These are phyloP conservation scores for Drosophila parthenogenetica DNA, from an alignment of 2,888 invertebrate genomes.

Conservation along the genomic window DNA sequence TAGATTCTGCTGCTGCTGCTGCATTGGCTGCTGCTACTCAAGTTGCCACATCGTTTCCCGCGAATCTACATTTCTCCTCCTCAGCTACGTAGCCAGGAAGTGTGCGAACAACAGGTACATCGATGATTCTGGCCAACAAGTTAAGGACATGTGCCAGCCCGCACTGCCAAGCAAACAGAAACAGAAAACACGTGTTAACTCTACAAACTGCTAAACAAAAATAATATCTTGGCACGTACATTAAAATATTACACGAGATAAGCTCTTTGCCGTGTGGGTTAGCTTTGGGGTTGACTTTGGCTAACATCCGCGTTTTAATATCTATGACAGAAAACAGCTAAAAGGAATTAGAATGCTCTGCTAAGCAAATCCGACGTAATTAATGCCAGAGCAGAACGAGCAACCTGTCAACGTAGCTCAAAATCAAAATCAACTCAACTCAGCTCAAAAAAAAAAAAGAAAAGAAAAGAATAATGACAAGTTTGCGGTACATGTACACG, in stretches of 20 bases:
- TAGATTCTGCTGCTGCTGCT: constrained; percentile 30
- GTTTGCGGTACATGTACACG: constrained; percentile 42
- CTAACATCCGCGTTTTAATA: constrained; percentile 70
- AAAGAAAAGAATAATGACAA: constrained; percentile 54
- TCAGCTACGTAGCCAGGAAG: constrained; percentile 41
- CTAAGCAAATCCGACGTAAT: constrained; percentile 65
- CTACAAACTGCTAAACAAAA: constrained; percentile 41
- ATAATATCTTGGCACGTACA: constrained; percentile 73
- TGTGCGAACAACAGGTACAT: constrained; percentile 66
- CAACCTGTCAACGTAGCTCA: constrained; percentile 69
- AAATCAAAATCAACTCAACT: constrained; percentile 66
- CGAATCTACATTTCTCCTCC: constrained; percentile 73
- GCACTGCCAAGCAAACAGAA: constrained; percentile 44
- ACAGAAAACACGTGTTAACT: constrained; percentile 69
- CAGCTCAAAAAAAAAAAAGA: constrained; percentile 52
- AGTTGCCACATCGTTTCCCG: constrained; percentile 71
- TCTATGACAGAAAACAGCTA: background rate
- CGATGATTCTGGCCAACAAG: constrained; percentile 57
- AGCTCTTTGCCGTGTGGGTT: constrained; percentile 45
- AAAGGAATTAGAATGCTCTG: constrained; percentile 62
- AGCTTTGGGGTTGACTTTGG: constrained; percentile 42
- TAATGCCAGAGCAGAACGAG: constrained; percentile 58
- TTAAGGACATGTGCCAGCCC: constrained; percentile 56
- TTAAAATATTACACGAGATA: constrained; percentile 75
- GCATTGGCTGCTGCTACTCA: constrained; percentile 57